Evolutionary conservation across 2,113 vertebrate species (phyloP).

Genomic region (Syrmaticus mikado): DNA sequence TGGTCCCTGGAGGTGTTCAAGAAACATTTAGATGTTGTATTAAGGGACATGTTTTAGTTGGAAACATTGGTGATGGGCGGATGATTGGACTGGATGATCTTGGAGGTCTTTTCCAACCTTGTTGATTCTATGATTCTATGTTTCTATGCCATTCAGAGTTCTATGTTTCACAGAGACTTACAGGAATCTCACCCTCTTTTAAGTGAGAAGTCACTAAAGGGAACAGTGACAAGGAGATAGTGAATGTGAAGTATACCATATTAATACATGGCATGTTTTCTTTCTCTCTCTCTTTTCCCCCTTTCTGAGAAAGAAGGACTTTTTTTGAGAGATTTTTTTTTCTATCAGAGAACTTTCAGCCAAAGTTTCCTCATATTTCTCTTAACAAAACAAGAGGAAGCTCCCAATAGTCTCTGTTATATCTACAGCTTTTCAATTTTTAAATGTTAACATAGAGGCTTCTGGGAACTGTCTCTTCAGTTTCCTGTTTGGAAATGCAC

Average conservation of each 20-base stretch:
- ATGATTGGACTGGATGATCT: too few relatives aligned
- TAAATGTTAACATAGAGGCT: neutral
- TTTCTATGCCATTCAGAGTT: neutral
- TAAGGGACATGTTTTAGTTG: too few relatives aligned
- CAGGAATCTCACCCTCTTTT: neutral
- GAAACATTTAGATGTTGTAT: too few relatives aligned
- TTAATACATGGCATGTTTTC: neutral
- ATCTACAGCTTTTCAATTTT: neutral
- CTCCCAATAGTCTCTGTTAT: neutral
- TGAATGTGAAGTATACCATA: neutral
- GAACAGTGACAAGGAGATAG: neutral
- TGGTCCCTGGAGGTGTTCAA: too few relatives aligned
- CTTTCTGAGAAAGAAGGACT: neutral
- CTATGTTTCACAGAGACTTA: neutral
- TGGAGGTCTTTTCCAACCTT: too few relatives aligned
- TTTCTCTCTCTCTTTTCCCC: neutral
- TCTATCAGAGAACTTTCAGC: neutral
- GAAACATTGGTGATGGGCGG: too few relatives aligned
- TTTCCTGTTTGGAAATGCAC: conserved; percentile 38
- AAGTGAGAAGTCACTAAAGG: neutral
- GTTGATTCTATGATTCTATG: too few relatives aligned
- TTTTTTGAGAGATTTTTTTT: neutral
- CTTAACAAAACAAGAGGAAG: neutral
- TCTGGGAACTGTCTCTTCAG: neutral
- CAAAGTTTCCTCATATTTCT: neutral